Percentiles rank a stretch among this genome's conserved stretches.
Conservation (phyloP, 2,888 invertebrate species). For the Polyploca ridens region DNA sequence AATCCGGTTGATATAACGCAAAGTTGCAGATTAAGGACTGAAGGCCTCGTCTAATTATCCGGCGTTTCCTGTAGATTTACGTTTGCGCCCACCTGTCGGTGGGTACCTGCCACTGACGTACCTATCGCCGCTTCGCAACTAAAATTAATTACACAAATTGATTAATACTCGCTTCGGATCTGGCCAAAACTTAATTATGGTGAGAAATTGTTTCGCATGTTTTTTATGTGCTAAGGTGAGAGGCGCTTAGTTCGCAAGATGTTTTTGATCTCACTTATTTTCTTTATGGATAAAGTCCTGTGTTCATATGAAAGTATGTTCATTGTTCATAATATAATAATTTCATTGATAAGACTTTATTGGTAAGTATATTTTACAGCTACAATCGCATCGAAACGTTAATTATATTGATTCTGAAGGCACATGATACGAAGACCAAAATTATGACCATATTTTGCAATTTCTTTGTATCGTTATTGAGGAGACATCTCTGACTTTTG, state of each 20-base stretch:
- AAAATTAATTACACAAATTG: slow-evolving; percentile 79
- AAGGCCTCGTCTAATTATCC: slow-evolving; percentile 64
- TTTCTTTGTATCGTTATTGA: neutral
- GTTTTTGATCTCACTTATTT: slow-evolving; percentile 16
- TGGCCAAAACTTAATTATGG: slow-evolving; percentile 67
- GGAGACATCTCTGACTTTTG: neutral
- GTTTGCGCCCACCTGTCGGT: slow-evolving; percentile 77
- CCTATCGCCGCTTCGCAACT: slow-evolving; percentile 67
- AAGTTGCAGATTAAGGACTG: slow-evolving; percentile 33
- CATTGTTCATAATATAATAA: no score
- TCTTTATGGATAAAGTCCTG: neutral
- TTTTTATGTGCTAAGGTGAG: slow-evolving; percentile 38
- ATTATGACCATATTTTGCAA: no score
- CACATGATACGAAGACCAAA: no score
- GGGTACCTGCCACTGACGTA: slow-evolving; percentile 71
- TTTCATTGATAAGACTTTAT: no score
- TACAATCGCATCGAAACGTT: no score
- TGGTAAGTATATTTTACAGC: no score
- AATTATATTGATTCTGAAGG: no score
- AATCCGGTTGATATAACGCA: slow-evolving; percentile 48
- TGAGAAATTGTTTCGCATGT: slow-evolving; percentile 61
- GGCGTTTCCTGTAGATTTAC: slow-evolving; percentile 80
- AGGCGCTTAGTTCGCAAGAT: slow-evolving; percentile 25
- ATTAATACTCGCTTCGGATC: slow-evolving; percentile 67
- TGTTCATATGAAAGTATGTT: no score